These are phyloP conservation scores for Dendrocopos noguchii DNA, from an alignment of 2,113 vertebrate genomes.

Conservation along the genomic window DNA sequence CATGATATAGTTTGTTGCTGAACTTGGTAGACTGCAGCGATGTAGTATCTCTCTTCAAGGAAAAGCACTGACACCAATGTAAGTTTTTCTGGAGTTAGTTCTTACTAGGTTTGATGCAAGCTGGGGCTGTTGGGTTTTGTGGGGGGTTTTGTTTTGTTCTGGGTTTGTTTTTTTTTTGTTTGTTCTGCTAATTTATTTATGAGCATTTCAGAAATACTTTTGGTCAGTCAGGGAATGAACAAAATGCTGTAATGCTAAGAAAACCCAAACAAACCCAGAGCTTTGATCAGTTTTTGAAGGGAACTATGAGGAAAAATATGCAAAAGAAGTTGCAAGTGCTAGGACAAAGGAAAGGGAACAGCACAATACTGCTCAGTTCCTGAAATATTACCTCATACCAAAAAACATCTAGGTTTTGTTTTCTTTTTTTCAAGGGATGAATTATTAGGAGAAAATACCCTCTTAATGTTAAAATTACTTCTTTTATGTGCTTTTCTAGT, in stretches of 20 bases:
- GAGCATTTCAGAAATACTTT: slow-evolving; percentile 60
- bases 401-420: neutral
- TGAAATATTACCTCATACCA: slow-evolving; percentile 11
- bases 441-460: neutral
- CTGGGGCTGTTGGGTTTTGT: neutral
- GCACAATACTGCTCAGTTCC: neutral
- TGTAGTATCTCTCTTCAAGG: neutral
- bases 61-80: neutral
- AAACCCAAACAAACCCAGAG: neutral
- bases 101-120: neutral
- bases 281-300: slow-evolving; percentile 1
- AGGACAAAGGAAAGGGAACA: neutral
- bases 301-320: neutral
- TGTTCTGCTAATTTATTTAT: slow-evolving; percentile 10
- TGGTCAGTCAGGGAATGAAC: slow-evolving; percentile 38
- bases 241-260: neutral
- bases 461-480: slow-evolving; percentile 31
- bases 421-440: slow-evolving; percentile 21
- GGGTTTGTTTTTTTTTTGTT: too few relatives aligned
- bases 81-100: slow-evolving; percentile 9
- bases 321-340: neutral
- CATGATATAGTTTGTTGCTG: neutral
- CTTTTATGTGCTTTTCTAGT: neutral
- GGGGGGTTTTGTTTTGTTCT: too few relatives aligned
- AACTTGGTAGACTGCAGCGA: neutral